phyloP scores from a whole-genome alignment of 2,888 invertebrate genomes.

The Phortica okadai region DNA sequence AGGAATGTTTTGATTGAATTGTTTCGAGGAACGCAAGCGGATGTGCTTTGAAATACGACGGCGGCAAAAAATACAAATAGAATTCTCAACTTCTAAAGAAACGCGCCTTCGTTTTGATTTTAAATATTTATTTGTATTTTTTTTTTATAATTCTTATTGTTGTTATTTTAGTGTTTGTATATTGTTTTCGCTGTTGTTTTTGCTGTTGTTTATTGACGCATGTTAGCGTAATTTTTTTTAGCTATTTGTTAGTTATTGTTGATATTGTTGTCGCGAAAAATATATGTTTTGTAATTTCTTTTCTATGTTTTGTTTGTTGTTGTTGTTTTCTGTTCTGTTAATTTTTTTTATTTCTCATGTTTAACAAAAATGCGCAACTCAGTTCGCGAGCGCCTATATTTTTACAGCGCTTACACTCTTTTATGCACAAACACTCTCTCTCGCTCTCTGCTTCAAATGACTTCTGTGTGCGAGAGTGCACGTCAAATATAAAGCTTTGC shows the following conservation, averaged over 20 bases:
- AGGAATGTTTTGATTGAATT: constrained; percentile 60
- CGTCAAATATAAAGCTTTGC: neutral
- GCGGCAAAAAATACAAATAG: neutral
- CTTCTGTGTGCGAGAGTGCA: neutral
- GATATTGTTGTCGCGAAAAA: neutral
- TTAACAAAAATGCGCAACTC: neutral
- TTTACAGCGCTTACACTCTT: neutral
- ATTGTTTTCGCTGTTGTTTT: constrained; percentile 12
- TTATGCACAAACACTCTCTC: neutral
- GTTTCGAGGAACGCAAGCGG: constrained; percentile 68
- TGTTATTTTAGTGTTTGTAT: constrained; percentile 12
- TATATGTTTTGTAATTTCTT: constrained; percentile 3
- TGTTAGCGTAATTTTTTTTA: constrained; percentile 41
- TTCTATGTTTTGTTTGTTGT: constrained; percentile 6
- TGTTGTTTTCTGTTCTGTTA: constrained; percentile 9
- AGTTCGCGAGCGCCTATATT: neutral
- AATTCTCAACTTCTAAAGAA: neutral
- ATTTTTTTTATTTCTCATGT: neutral
- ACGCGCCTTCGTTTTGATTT: neutral
- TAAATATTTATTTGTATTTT: neutral
- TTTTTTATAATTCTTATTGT: constrained; percentile 25
- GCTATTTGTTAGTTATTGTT: constrained; percentile 4
- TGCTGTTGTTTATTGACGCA: constrained; percentile 22
- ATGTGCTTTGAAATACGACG: constrained; percentile 34
- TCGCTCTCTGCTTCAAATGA: neutral